phyloP scores from a whole-genome alignment of 2,797 vertebrate genomes.

The Notamacropus eugenii region DNA sequence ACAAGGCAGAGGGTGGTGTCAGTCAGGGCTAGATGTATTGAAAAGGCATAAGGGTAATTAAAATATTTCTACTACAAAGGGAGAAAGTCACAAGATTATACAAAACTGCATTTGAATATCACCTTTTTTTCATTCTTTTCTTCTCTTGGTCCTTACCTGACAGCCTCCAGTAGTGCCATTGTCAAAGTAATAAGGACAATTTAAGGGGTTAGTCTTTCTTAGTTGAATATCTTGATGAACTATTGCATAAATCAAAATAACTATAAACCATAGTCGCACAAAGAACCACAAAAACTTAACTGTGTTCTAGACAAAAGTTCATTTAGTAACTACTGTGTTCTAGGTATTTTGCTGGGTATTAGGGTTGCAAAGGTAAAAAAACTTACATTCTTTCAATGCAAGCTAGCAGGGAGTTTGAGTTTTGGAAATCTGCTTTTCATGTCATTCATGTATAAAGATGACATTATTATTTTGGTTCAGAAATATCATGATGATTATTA shows the following conservation, averaged over 20 bases:
- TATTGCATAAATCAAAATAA: neutral
- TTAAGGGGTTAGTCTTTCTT: conserved; percentile 1
- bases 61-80: no score
- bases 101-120: neutral
- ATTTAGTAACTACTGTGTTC: neutral
- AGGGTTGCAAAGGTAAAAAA: neutral
- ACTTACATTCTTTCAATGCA: neutral
- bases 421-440: neutral
- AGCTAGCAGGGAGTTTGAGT: neutral
- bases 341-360: neutral
- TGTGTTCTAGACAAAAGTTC: neutral
- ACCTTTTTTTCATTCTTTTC: neutral
- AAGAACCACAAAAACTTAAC: conserved; percentile 12
- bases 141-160: neutral
- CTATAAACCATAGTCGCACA: neutral
- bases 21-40: neutral
- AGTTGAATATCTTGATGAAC: neutral
- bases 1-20: neutral
- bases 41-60: neutral
- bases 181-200: neutral
- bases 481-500: conserved; percentile 44
- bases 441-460: conserved; percentile 19
- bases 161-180: neutral
- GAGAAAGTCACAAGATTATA: neutral
- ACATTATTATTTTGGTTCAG: conserved; percentile 40